phyloP scores from a whole-genome alignment of 2,797 vertebrate genomes.

The Dicrostonyx torquatus region DNA sequence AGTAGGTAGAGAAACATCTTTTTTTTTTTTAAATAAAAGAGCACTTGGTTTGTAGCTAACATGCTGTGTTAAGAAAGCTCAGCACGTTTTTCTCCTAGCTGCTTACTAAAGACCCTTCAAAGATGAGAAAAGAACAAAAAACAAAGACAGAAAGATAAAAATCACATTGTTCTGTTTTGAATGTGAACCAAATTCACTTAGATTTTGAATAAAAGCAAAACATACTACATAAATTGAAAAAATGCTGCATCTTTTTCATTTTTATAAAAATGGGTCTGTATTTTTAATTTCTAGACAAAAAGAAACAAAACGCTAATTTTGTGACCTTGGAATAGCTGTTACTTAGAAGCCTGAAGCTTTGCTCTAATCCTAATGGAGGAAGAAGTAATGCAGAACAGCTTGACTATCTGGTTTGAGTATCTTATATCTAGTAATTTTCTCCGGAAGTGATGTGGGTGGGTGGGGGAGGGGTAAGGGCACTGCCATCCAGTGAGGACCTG shows the following conservation, averaged over 20 bases:
- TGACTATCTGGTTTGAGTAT: neutral
- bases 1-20: neutral
- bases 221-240: neutral
- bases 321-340: neutral
- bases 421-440: conserved; percentile 31
- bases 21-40: neutral
- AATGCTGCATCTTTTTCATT: neutral
- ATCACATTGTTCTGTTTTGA: conserved; percentile 44
- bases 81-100: conserved; percentile 40
- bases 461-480: neutral
- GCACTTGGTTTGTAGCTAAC: neutral
- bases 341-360: conserved; percentile 47
- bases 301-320: neutral
- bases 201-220: conserved; percentile 51
- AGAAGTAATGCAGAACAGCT: neutral
- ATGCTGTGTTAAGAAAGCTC: neutral
- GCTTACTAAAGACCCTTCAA: conserved; percentile 21
- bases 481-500: neutral
- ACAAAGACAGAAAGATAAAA: conserved; percentile 27
- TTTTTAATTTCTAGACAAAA: conserved; percentile 11
- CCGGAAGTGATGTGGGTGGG: neutral
- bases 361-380: conserved; percentile 45
- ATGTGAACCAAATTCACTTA: conserved; percentile 20
- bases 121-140: conserved; percentile 58
- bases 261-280: neutral